These are phyloP conservation scores for Minunthozetes semirufus DNA, from an alignment of 2,888 invertebrate species.

Conservation along the genomic window DNA sequence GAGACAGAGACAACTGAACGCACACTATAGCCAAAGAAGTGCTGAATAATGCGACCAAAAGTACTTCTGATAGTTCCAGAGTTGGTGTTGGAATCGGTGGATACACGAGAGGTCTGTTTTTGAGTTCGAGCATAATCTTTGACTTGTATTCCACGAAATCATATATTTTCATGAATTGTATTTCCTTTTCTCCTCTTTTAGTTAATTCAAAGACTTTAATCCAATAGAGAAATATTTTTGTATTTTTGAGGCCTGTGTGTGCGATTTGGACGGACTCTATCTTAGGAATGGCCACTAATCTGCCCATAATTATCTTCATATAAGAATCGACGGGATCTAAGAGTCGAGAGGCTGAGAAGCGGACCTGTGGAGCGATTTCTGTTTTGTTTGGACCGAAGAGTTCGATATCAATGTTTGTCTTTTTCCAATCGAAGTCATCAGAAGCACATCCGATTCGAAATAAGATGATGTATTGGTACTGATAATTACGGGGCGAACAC, in stretches of 20 bases:
- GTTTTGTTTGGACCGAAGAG: background rate
- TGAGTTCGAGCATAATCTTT: background rate
- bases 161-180: background rate
- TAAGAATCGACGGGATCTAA: background rate
- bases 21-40: too few species aligned
- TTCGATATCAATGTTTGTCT: conserved; percentile 13
- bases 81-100: background rate
- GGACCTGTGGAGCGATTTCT: background rate
- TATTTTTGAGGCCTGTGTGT: background rate
- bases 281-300: background rate
- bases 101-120: background rate
- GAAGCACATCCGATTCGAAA: conserved; percentile 7
- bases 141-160: background rate
- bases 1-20: background rate
- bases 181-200: background rate
- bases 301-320: conserved; percentile 1
- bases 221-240: background rate
- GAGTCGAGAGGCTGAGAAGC: background rate
- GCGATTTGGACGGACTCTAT: background rate
- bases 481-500: background rate
- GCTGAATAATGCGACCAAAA: background rate
- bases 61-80: background rate
- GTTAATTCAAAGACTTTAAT: background rate
- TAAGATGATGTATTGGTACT: background rate
- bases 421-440: background rate